These are phyloP conservation scores for Regulus satrapa DNA, from an alignment of 2,113 vertebrate species.

Conservation along the genomic window DNA sequence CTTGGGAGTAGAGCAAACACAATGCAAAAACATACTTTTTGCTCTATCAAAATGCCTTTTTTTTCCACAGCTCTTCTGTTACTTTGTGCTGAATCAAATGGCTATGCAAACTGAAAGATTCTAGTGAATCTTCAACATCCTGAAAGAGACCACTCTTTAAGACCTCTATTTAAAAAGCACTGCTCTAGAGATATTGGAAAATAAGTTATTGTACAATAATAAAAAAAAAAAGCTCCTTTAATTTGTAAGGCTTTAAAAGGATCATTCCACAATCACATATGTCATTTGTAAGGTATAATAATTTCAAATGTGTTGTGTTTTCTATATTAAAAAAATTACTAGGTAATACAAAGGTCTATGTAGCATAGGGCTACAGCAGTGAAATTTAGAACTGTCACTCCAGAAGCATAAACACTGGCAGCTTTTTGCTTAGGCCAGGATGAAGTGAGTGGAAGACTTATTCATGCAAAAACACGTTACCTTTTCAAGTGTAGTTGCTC, in stretches of 20 bases:
- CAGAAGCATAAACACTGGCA: not conserved
- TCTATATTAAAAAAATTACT: not conserved
- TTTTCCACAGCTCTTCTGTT: not conserved
- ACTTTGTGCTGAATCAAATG: not conserved
- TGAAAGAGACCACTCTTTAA: not conserved
- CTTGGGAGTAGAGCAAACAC: not conserved
- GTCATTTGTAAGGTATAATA: not conserved
- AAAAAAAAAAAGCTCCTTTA: not conserved
- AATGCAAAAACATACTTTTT: not conserved
- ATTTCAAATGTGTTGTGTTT: not conserved
- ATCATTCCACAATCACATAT: not conserved
- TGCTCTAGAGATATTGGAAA: not conserved
- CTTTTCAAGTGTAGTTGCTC: slow-evolving; percentile 41
- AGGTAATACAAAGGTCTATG: not conserved
- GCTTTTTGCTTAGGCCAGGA: not conserved
- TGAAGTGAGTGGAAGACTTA: not conserved
- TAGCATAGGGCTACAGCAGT: not conserved
- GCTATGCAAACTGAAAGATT: not conserved
- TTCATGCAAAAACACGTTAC: slow-evolving; percentile 56
- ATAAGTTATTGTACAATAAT: not conserved
- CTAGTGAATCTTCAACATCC: not conserved
- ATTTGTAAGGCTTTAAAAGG: not conserved
- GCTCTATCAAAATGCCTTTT: not conserved
- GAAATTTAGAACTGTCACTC: not conserved
- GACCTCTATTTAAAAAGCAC: not conserved